Percentiles rank a stretch among this genome's conserved stretches.
phyloP scores from a whole-genome alignment of 2,888 invertebrate genomes.

The Scaptomyza tumidula region DNA sequence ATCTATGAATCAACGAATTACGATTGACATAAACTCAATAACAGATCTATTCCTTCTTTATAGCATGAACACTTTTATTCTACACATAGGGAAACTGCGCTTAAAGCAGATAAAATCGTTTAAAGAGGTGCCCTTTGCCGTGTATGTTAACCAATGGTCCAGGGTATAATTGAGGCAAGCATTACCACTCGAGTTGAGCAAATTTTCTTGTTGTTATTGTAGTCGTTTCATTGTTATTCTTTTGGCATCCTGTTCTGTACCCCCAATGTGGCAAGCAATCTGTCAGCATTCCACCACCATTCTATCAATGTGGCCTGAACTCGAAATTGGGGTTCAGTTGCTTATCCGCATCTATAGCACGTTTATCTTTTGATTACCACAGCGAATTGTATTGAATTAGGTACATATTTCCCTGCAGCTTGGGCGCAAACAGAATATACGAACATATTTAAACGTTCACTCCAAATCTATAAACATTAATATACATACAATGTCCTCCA shows the following conservation, averaged over 20 bases:
- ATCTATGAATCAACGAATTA: neutral
- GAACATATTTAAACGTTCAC: constrained; percentile 5
- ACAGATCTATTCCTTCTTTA: neutral
- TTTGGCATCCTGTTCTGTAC: constrained; percentile 57
- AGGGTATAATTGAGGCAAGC: neutral
- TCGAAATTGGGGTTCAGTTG: constrained; percentile 53
- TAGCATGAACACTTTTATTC: neutral
- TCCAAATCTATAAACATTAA: neutral
- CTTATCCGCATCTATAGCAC: constrained; percentile 32
- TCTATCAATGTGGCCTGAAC: constrained; percentile 9
- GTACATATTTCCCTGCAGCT: constrained; percentile 49
- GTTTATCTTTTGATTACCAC: constrained; percentile 77
- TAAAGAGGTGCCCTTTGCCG: no score
- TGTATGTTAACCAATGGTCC: neutral
- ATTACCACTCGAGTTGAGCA: neutral
- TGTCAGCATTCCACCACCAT: constrained; percentile 45
- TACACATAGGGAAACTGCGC: neutral
- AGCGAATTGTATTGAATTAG: constrained; percentile 76
- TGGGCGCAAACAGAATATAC: neutral
- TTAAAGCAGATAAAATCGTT: no score
- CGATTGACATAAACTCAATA: neutral
- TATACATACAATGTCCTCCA: neutral
- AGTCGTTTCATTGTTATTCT: constrained; percentile 78
- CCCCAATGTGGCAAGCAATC: constrained; percentile 42
- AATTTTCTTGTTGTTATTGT: constrained; percentile 28